Percentiles rank a stretch among this genome's conserved stretches.
Evolutionary conservation across 2,888 invertebrate genomes (phyloP).

Genomic region (Lamproptera curius): DNA sequence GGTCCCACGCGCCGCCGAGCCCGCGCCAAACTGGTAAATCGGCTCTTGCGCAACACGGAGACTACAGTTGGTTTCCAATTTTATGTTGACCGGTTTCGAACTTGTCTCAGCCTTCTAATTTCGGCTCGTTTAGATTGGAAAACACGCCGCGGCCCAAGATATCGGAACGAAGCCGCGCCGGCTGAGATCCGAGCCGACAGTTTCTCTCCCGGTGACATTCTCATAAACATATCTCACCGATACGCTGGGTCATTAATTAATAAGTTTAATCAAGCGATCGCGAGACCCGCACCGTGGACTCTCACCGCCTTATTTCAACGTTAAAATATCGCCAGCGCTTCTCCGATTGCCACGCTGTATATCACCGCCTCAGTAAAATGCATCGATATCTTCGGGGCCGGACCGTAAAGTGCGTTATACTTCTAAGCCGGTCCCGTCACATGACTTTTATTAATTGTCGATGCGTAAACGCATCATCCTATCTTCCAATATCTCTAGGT

Average conservation of each 20-base stretch:
- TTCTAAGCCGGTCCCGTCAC: conserved; percentile 5
- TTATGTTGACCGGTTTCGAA: conserved; percentile 77
- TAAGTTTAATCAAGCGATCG: conserved; percentile 27
- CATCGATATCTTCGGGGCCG: conserved; percentile 16
- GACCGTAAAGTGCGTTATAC: conserved; percentile 16
- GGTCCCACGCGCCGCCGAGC: conserved; percentile 59
- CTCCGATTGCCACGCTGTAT: conserved; percentile 18
- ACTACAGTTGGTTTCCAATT: conserved; percentile 77
- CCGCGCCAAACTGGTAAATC: conserved; percentile 67
- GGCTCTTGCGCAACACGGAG: conserved; percentile 69
- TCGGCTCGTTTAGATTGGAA: conserved; percentile 76
- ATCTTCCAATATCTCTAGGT: no score
- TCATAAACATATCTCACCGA: conserved; percentile 31
- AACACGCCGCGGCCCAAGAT: conserved; percentile 54
- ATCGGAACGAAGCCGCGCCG: conserved; percentile 39
- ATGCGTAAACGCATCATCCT: not conserved
- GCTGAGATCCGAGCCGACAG: conserved; percentile 33
- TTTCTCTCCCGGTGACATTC: conserved; percentile 33
- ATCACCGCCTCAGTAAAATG: conserved; percentile 16
- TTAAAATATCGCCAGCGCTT: conserved; percentile 18
- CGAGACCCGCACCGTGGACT: conserved; percentile 19
- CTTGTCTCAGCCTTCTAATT: conserved; percentile 76
- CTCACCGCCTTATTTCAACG: conserved; percentile 22
- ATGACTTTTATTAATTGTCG: conserved; percentile 11
- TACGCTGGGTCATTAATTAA: conserved; percentile 31